phyloP scores from a whole-genome alignment of 2,113 vertebrate species.

The Pao palembangensis region DNA sequence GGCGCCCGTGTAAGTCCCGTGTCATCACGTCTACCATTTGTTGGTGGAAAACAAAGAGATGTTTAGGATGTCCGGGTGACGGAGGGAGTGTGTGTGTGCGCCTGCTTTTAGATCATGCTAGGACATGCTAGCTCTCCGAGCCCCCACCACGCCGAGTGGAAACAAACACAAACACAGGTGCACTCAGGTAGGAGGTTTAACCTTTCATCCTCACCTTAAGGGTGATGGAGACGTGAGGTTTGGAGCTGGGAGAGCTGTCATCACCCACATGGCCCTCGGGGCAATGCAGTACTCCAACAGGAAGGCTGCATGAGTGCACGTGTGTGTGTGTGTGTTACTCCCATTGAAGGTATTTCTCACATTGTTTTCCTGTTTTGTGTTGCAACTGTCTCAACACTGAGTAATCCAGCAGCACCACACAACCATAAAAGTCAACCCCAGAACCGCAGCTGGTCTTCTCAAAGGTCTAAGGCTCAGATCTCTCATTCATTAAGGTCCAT shows the following conservation, averaged over 20 bases:
- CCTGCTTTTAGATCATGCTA: constrained; percentile 15
- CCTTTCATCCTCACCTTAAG: constrained; percentile 15
- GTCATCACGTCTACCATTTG: background rate
- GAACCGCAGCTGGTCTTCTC: no score
- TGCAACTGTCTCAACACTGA: no score
- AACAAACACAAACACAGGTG: constrained; percentile 34
- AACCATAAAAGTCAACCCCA: no score
- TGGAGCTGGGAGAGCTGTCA: constrained; percentile 14
- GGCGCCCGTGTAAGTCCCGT: constrained; percentile 12
- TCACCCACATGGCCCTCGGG: constrained; percentile 14
- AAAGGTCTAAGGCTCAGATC: no score
- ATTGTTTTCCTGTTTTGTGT: no score
- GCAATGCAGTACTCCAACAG: constrained; percentile 6
- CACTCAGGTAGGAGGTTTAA: constrained; percentile 33
- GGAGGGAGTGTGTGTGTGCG: constrained; percentile 6
- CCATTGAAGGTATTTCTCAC: no score
- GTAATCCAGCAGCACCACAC: no score
- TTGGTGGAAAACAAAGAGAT: constrained; percentile 15
- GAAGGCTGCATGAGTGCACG: background rate
- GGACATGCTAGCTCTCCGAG: constrained; percentile 17
- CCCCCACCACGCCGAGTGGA: constrained; percentile 7
- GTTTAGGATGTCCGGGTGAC: background rate
- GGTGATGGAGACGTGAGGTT: constrained; percentile 20
- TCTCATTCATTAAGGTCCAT: no score
- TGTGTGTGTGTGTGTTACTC: constrained; percentile 1